Conservation (phyloP, 1,140 invertebrate genomes). For the Lucilia sericata region DNA sequence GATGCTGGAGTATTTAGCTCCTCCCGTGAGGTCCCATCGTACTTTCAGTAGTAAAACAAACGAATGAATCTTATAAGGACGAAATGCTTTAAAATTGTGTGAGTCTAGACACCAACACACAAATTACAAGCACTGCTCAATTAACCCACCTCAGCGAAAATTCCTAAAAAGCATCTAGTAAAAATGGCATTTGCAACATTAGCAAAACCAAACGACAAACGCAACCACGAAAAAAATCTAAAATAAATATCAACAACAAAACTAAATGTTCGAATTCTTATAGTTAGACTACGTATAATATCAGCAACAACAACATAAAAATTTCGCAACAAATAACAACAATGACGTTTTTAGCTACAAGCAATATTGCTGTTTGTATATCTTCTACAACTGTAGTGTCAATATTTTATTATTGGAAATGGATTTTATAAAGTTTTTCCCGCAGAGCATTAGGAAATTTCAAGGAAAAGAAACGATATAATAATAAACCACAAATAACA, state of each 20-base stretch:
- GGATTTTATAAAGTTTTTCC: constrained; percentile 27
- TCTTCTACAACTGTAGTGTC: not conserved
- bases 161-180: not conserved
- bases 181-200: not conserved
- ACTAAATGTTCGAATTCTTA: too few species aligned
- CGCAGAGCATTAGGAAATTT: constrained; percentile 23
- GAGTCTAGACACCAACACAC: too few species aligned
- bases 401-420: constrained; percentile 30
- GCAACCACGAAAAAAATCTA: not conserved
- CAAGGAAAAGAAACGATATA: not conserved
- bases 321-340: not conserved
- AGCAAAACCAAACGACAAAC: not conserved
- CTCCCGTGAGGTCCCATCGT: too few species aligned
- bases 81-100: too few species aligned
- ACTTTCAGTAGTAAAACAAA: too few species aligned
- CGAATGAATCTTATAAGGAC: too few species aligned
- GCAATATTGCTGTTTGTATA: not conserved
- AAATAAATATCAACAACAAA: not conserved
- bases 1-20: too few species aligned
- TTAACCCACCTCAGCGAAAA: too few species aligned
- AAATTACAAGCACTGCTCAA: too few species aligned
- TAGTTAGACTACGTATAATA: not conserved
- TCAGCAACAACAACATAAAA: too few species aligned
- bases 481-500: constrained; percentile 11
- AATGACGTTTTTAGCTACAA: constrained; percentile 5